Base-by-base conservation (phyloP, 2,888 invertebrate genomes). In the Sericinus montela region DNA sequence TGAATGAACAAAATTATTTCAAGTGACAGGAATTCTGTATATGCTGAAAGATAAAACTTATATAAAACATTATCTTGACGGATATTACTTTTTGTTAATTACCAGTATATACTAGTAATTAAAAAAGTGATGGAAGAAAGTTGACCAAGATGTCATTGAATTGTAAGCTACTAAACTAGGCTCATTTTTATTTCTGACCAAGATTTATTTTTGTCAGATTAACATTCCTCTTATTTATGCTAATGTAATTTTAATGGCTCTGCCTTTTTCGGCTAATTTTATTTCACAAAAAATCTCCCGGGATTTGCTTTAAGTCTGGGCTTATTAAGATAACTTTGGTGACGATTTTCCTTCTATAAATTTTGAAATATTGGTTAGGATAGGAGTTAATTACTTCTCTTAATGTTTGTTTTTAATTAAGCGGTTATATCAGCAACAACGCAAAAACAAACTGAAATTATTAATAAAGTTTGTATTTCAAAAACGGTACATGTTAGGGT, bases 221-320 rank as follows among this genome's bases (percentile, higher is more conserved):
- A 88, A 85, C 87, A 84, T 84, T 81, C 75, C 80, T 80, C 84
- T 86, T 86, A 86, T 87, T 88, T 87, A 87, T 88, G 87, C 85
- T 88, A 88, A 88, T 88, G 87, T 85, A 84, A 86, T 88, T 88
- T 88, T 87, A 88, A 88, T 87, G 87, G 84, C 79, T 65, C 67
- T 75, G 80, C 77, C 81, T 81, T 85, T 82, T 86, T 84, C 79
- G 75, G 79, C 82, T 86, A 86, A 88, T 86, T 88, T 87, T 83
- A 81, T 86, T 85, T 85, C 73, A 69, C 65, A 75, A 80, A 84
- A 84, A 85, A 82, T n/a, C 77, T 80, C 80, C 54, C 45, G 61
- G 78, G 84, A 81, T 84, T 79, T 77, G 73, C 79, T 81, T 76
- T 73, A 82, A 84, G 76, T 73, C 84, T 66, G 54, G 70, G 76